Conservation (phyloP, 2,113 vertebrate genomes). For the Gallinago undulata region DNA sequence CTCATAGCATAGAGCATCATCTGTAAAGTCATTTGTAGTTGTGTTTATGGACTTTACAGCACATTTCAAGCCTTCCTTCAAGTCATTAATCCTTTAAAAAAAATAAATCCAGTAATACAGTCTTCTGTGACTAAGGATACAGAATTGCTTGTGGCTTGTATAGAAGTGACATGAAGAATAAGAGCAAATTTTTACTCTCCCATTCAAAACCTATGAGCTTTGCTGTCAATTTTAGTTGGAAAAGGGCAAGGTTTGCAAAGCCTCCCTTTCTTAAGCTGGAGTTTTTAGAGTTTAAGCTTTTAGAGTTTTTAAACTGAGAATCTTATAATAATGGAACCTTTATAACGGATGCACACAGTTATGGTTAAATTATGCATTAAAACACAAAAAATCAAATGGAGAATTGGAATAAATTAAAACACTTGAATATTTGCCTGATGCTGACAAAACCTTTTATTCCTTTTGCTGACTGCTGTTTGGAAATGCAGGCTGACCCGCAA, state of each 20-base stretch:
- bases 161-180: background rate
- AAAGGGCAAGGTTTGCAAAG: background rate
- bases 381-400: background rate
- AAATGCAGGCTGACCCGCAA: background rate
- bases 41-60: background rate
- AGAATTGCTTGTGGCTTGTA: background rate
- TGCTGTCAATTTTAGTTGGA: background rate
- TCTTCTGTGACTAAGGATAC: background rate
- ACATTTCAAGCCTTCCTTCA: background rate
- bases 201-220: background rate
- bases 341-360: background rate
- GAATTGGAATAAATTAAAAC: background rate
- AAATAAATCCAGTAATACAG: background rate
- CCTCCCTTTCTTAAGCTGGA: background rate
- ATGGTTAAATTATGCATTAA: background rate
- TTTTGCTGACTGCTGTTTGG: background rate
- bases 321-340: background rate
- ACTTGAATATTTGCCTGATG: background rate
- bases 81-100: background rate
- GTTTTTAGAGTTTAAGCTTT: no score
- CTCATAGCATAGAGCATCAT: background rate
- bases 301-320: background rate
- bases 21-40: background rate
- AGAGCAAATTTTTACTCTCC: background rate
- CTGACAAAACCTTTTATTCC: background rate